These are phyloP conservation scores for Poecile atricapillus DNA, from an alignment of 2,113 vertebrate species.

Conservation along the genomic window DNA sequence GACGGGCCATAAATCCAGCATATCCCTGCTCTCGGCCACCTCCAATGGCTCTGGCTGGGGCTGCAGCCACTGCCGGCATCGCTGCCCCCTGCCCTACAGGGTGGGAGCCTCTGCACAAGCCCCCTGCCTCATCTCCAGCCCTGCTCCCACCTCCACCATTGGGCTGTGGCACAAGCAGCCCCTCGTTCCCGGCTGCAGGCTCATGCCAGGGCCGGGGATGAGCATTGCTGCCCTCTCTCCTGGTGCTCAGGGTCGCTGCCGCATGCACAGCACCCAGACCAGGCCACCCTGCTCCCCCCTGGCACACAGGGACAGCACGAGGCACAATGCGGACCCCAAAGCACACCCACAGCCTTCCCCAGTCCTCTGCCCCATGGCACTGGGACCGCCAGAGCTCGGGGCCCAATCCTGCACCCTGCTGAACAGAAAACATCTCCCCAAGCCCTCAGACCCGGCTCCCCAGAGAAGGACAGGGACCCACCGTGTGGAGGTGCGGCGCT, in stretches of 20 bases:
- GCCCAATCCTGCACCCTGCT: background rate
- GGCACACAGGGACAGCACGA: accelerated
- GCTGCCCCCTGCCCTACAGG: background rate
- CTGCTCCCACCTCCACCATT: background rate
- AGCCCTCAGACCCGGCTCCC: background rate
- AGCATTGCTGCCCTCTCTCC: background rate
- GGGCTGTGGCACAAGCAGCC: background rate
- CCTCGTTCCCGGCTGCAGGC: background rate
- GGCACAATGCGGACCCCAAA: background rate
- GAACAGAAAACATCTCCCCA: background rate
- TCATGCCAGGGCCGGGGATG: too few species aligned
- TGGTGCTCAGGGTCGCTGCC: background rate
- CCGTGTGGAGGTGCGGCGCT: background rate
- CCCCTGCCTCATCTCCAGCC: background rate
- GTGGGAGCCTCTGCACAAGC: background rate
- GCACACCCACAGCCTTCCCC: background rate
- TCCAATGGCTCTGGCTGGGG: background rate
- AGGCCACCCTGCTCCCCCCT: background rate
- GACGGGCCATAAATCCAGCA: background rate
- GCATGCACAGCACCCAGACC: background rate
- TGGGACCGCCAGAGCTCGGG: accelerated
- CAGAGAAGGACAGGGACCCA: background rate
- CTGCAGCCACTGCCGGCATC: background rate
- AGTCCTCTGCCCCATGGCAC: accelerated
- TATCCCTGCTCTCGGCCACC: background rate